Conservation (phyloP, 2,797 vertebrate genomes). For the Denticeps clupeoides region DNA sequence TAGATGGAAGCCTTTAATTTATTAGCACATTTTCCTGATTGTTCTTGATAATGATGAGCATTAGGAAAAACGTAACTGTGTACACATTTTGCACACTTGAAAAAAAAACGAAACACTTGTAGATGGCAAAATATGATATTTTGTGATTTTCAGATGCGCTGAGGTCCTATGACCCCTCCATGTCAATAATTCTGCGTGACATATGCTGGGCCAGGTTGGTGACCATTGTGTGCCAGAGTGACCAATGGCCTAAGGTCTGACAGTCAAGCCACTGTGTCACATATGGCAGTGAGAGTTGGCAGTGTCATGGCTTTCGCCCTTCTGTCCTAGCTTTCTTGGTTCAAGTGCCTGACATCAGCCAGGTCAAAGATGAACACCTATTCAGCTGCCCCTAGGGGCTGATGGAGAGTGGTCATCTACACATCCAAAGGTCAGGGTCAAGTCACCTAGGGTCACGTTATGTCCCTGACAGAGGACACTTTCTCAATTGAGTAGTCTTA, state of each 20-base stretch:
- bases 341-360: conserved; percentile 28
- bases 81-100: no score
- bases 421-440: conserved; percentile 34
- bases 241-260: neutral
- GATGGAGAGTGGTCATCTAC: conserved; percentile 12
- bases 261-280: conserved; percentile 2
- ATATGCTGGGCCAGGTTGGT: conserved; percentile 13
- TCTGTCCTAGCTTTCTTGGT: conserved; percentile 17
- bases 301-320: conserved; percentile 11
- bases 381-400: conserved; percentile 22
- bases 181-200: no score
- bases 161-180: no score
- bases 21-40: no score
- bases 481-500: no score
- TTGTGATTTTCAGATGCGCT: no score
- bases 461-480: conserved; percentile 26
- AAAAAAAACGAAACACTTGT: no score
- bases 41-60: no score
- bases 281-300: conserved; percentile 18
- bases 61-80: no score
- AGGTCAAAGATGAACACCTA: conserved; percentile 37
- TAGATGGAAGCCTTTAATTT: no score
- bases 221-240: conserved; percentile 2
- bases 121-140: no score
- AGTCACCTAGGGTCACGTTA: conserved; percentile 31